Conservation (phyloP, 2,888 invertebrate genomes). For the Himalopsyche japonica region DNA sequence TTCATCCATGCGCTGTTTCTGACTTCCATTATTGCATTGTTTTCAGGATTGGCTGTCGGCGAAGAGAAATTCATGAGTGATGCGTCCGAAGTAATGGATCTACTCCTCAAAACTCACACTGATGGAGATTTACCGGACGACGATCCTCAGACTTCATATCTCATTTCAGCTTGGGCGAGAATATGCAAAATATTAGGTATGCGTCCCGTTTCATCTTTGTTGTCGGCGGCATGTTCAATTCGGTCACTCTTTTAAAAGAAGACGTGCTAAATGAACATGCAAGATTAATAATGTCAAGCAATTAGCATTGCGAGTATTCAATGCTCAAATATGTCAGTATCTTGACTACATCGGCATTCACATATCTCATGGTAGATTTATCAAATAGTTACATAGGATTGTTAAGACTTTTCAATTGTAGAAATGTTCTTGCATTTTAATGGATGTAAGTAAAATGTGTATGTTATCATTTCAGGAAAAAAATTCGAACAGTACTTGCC, state of each 20-base stretch:
- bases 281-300: neutral
- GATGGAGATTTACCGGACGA: conserved; percentile 87
- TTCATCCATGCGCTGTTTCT: too few relatives aligned
- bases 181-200: conserved; percentile 89
- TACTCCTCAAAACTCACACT: conserved; percentile 87
- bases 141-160: conserved; percentile 95
- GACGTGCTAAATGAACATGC: neutral
- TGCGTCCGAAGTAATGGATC: conserved; percentile 94
- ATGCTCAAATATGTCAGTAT: neutral
- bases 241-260: neutral
- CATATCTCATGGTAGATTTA: neutral
- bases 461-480: conserved; percentile 58
- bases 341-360: neutral
- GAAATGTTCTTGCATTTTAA: neutral
- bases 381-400: neutral
- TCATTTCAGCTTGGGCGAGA: conserved; percentile 98
- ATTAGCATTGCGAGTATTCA: neutral
- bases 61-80: conserved; percentile 85
- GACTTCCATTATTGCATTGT: neutral
- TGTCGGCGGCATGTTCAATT: neutral
- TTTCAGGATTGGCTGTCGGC: conserved; percentile 70
- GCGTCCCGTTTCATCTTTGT: neutral
- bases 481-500: conserved; percentile 91
- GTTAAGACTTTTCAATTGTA: neutral
- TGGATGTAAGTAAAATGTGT: neutral